Evolutionary conservation across 2,113 vertebrate genomes (phyloP).

Genomic region (Poecilia latipinna): DNA sequence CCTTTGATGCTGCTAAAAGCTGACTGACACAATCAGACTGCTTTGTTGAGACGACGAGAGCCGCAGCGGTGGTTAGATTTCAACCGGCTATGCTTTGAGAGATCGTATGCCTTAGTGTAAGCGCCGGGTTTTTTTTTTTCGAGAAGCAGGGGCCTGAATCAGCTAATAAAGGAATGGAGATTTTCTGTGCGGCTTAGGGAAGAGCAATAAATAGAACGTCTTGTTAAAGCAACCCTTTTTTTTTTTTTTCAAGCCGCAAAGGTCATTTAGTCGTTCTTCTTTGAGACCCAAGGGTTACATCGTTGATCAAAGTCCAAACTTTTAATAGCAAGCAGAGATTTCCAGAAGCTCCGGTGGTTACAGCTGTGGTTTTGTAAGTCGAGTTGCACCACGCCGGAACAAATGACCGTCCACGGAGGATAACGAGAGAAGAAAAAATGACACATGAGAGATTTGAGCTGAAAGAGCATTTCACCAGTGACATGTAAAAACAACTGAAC

Average conservation of each 20-base stretch:
- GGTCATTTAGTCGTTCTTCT: slow-evolving; percentile 47
- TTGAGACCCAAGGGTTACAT: slow-evolving; percentile 38
- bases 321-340: slow-evolving; percentile 65
- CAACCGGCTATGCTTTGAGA: slow-evolving; percentile 28
- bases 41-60: slow-evolving; percentile 24
- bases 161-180: slow-evolving; percentile 38
- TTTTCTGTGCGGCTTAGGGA: slow-evolving; percentile 40
- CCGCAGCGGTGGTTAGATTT: slow-evolving; percentile 41
- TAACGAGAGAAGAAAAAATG: slow-evolving; percentile 10
- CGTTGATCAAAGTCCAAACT: slow-evolving; percentile 58
- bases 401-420: slow-evolving; percentile 16
- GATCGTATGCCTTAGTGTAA: slow-evolving; percentile 48
- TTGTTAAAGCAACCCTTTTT: slow-evolving; percentile 63
- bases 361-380: slow-evolving; percentile 33
- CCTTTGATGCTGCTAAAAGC: slow-evolving; percentile 35
- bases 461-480: slow-evolving; percentile 4
- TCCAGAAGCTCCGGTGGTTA: slow-evolving; percentile 41
- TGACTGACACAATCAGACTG: slow-evolving; percentile 29
- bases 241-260: slow-evolving; percentile 39
- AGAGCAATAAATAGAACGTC: slow-evolving; percentile 46
- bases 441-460: slow-evolving; percentile 13
- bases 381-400: slow-evolving; percentile 49
- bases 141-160: slow-evolving; percentile 24
- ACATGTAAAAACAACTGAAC: slow-evolving; percentile 10
- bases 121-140: slow-evolving; percentile 1